Evolutionary conservation across 92 coral and sea anemone species (phyloP).

Genomic region (Ricordea florida): DNA sequence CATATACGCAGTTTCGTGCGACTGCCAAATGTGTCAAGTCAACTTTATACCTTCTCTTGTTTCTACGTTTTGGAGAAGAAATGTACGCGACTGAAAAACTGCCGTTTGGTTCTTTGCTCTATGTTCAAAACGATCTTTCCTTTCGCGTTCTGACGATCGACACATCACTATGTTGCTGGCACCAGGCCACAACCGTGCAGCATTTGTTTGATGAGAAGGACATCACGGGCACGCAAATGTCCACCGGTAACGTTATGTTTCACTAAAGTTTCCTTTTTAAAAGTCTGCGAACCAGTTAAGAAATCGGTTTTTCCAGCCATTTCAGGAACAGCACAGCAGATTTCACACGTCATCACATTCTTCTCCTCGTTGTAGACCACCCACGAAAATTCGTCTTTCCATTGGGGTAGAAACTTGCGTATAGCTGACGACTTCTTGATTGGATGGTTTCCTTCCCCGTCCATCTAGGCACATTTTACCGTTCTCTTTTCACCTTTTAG

Average conservation of each 20-base stretch:
- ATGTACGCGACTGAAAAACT: too few relatives aligned
- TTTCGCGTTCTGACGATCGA: too few relatives aligned
- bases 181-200: too few relatives aligned
- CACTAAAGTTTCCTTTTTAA: slow-evolving; percentile 12
- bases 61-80: too few relatives aligned
- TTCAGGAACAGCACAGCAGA: not conserved
- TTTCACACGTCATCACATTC: slow-evolving; percentile 16
- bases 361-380: slow-evolving; percentile 19
- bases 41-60: too few relatives aligned
- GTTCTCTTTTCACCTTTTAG: not conserved
- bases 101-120: too few relatives aligned
- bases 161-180: too few relatives aligned
- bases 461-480: not conserved
- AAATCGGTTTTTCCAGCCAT: slow-evolving; percentile 37
- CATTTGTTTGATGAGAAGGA: not conserved
- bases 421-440: not conserved
- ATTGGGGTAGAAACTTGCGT: slow-evolving; percentile 37
- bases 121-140: too few relatives aligned
- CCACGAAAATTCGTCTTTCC: slow-evolving; percentile 31
- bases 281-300: slow-evolving; percentile 9
- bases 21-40: too few relatives aligned
- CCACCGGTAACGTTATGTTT: slow-evolving; percentile 11
- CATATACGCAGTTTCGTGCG: too few relatives aligned
- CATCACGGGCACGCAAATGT: slow-evolving; percentile 27
- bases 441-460: not conserved